phyloP scores from a whole-genome alignment of 2,797 vertebrate genomes.

The Rhinophrynus dorsalis region DNA sequence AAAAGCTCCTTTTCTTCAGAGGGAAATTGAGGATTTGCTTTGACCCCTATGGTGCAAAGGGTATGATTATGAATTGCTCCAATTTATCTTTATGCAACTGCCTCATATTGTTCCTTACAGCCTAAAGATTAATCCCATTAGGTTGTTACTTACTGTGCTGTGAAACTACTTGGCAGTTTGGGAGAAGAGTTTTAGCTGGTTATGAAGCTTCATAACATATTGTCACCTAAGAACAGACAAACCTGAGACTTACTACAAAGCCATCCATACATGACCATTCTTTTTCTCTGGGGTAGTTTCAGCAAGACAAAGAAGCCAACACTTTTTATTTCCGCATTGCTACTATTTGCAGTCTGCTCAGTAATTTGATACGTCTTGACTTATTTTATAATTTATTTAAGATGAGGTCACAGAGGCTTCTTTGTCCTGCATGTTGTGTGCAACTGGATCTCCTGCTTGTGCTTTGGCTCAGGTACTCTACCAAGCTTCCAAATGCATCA shows the following conservation, averaged over 20 bases:
- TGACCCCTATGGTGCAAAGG: too few species aligned
- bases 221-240: neutral
- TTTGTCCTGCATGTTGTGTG: constrained; percentile 55
- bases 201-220: too few species aligned
- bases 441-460: constrained; percentile 69
- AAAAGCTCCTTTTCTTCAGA: too few species aligned
- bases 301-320: constrained; percentile 7
- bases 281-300: neutral
- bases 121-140: too few species aligned
- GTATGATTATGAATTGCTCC: too few species aligned
- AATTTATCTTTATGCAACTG: too few species aligned
- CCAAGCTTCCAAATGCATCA: constrained; percentile 53
- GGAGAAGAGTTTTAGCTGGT: neutral
- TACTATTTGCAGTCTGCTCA: constrained; percentile 7
- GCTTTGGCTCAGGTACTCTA: constrained; percentile 62
- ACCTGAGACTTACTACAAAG: neutral
- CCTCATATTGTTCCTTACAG: too few species aligned
- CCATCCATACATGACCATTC: neutral
- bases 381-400: constrained; percentile 73
- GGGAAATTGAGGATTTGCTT: too few species aligned
- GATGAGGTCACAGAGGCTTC: constrained; percentile 63
- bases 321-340: constrained; percentile 25
- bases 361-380: neutral
- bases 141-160: too few species aligned
- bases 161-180: neutral